Evolutionary conservation across 2,888 invertebrate genomes (phyloP), one percentile per base, ranked within the genome.

Genomic region (Bugula neritina): DNA sequence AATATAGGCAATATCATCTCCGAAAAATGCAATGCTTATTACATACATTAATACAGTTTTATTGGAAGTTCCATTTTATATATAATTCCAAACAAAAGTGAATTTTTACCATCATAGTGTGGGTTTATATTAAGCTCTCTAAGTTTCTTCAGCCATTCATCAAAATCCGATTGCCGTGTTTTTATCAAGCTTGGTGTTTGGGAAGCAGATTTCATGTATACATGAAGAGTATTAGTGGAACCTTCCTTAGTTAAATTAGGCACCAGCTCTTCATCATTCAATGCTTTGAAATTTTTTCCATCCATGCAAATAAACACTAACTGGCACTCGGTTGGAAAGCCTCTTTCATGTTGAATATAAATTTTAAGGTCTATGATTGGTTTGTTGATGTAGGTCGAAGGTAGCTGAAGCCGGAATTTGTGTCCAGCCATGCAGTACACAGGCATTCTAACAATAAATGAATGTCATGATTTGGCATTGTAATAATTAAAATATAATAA

Each of bases 91-190:
- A n/a, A n/a, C n/a, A n/a, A n/a, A n/a, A n/a, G n/a, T n/a, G n/a
- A n/a, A n/a, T n/a, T n/a, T 3, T 57, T 27, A 57, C 57, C 57
- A 13, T 57, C 23, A n/a, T 63, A 63, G 29, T 63, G 10, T 10
- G 31, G 2, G 34, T 10, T 29, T n/a, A 31, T 31, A n/a, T 63
- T 27, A 1, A 63, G 31, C 31, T 63, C 31, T 31, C 31, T 63
- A 31, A 63, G 17, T 27, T 31, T 63, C 29, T 27, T 63, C 17
- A 63, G 27, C 63, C 63, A 63, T 25, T 63, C 34, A 29, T 63
- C 63, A 34, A 63, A 63, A n/a, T 63, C 63, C 10, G 63, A 63
- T 27, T 63, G 27, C 31, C 63, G 27, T 17, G 63, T 63, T 31
- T 63, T 63, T 25, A 13, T 31, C 2, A 63, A 27, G 34, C 31